Conservation (phyloP, 37 sponge, comb jelly and placozoan species). For the Hormiphora californensis region DNA sequence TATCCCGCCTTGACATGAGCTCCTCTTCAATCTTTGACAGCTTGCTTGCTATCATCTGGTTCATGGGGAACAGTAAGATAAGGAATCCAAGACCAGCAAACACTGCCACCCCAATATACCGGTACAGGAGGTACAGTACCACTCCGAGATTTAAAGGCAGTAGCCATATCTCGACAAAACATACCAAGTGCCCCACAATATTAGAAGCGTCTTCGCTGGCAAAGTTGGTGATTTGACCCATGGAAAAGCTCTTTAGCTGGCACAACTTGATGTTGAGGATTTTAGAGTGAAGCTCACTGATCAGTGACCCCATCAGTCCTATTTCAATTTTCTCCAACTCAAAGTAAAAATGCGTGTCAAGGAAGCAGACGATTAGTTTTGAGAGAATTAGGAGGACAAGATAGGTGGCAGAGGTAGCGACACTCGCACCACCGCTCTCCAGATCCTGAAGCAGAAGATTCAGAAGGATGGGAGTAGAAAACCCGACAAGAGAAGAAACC, state of each 20-base stretch:
- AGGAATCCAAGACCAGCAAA: slow-evolving; percentile 81
- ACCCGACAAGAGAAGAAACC: slow-evolving; percentile 66
- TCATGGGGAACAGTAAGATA: slow-evolving; percentile 80
- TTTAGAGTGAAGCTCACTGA: slow-evolving; percentile 82
- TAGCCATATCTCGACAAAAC: slow-evolving; percentile 96
- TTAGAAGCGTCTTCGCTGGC: slow-evolving; percentile 92
- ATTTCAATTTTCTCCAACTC: slow-evolving; percentile 82
- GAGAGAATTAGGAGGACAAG: neutral
- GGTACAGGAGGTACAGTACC: slow-evolving; percentile 76
- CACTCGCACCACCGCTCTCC: neutral
- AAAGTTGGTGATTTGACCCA: slow-evolving; percentile 84
- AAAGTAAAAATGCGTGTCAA: slow-evolving; percentile 29
- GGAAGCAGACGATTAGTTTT: neutral
- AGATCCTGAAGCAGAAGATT: slow-evolving; percentile 57
- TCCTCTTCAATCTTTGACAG: slow-evolving; percentile 74
- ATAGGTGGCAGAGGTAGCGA: neutral
- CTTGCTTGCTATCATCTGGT: slow-evolving; percentile 85
- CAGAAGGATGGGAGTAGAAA: slow-evolving; percentile 86
- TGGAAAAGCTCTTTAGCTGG: slow-evolving; percentile 64
- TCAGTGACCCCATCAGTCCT: slow-evolving; percentile 70
- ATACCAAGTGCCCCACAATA: slow-evolving; percentile 75
- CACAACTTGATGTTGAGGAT: slow-evolving; percentile 68
- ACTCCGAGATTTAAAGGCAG: slow-evolving; percentile 85
- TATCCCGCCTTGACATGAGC: slow-evolving; percentile 90
- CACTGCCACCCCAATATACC: slow-evolving; percentile 84